Base-by-base conservation (phyloP, 2,797 vertebrate species). In the Lutjanus argentimaculatus region DNA sequence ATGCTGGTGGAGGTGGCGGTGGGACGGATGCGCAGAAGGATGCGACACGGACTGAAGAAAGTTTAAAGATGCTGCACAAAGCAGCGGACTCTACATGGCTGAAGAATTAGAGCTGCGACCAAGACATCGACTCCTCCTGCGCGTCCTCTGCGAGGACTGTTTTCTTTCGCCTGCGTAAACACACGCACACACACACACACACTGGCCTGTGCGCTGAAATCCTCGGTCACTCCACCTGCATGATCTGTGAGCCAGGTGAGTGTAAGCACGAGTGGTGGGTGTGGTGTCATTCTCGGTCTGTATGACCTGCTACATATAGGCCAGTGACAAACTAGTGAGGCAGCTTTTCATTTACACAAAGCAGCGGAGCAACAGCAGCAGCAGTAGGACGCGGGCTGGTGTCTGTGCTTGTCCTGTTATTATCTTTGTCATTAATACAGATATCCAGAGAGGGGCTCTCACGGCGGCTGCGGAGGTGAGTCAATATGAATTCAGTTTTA, bases 261-360 rank as follows among this genome's bases (percentile, higher is more conserved):
- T 76, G 85, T 82, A 67, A 83, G 81, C 82, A 70, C 17, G 55
- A 49, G 78, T 25, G 58, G 94, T 96, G 94, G 95, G 96, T 90
- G 96, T 94, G 95, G 95, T 92, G 88, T 83, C 67, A 15, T 67
- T 36, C 67, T 58, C 77, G 42, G 79, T 66, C 55, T 78, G 76
- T 45, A 67, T 73, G 75, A 85, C 62, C 79, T 56, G 42, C 71
- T 62, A 74, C 84, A 86, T 86, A 87, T 85, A 84, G 77, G 69
- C 67, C 77, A 65, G 85, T 25, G 64, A 53, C 56, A 62, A 92
- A 93, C 87, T 82, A 87, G 90, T n/a, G 85, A 84, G 77, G 67
- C 91, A 83, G 89, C 93, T 90, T 92, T 91, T 73, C 36, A 82
- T 89, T 89, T 83, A 85, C 87, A 85, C 75, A 72, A 82, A 93